Percentiles rank a stretch among this genome's conserved stretches.
Conservation (phyloP, 2,888 invertebrate genomes). For the Neoitamus cyanurus region DNA sequence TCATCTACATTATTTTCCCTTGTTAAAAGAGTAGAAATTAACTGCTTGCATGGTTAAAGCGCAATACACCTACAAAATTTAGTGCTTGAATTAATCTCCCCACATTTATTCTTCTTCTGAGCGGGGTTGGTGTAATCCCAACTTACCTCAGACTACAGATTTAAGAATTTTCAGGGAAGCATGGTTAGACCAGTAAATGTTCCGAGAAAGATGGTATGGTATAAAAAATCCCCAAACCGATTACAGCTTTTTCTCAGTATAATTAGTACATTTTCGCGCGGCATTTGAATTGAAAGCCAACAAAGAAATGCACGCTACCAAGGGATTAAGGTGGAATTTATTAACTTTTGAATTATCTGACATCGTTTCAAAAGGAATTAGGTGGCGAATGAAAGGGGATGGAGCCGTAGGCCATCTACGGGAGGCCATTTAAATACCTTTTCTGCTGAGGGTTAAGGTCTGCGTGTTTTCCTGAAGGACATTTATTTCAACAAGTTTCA, state of each 20-base stretch:
- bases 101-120: neutral
- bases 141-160: neutral
- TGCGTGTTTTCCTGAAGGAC: neutral
- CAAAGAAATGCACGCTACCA: neutral
- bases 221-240: neutral
- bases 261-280: neutral
- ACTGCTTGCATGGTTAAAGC: neutral
- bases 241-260: neutral
- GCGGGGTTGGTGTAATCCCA: neutral
- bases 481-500: slow-evolving; percentile 9
- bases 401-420: neutral
- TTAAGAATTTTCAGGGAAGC: neutral
- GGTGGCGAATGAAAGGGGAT: neutral
- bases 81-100: neutral
- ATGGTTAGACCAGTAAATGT: neutral
- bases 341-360: neutral
- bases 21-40: neutral
- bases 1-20: neutral
- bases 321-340: neutral
- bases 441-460: neutral
- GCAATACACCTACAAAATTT: neutral
- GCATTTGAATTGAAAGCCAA: neutral
- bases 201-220: neutral
- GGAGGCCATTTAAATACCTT: neutral
- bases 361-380: neutral